Base-by-base conservation (phyloP, 2,888 invertebrate genomes). In the Phania funesta region DNA sequence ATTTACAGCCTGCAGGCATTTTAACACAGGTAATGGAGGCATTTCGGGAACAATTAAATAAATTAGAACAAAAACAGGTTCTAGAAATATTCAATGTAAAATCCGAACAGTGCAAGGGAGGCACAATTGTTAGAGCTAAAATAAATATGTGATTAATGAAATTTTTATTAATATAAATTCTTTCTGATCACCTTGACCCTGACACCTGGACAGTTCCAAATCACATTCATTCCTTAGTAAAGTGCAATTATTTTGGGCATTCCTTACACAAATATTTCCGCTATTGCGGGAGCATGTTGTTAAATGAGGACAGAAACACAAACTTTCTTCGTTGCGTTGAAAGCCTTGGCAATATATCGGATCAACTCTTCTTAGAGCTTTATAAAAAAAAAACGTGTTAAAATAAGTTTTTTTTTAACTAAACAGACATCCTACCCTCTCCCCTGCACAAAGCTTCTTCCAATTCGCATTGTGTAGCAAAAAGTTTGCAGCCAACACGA, bases 371-470 rank as follows among this genome's bases (percentile, higher is more conserved):
- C 65, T 20, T 18, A 75, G n/a, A 16, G 48, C 75, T 75, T 24
- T 11, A 56, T 3, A 26, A 20, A 46, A 5, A 5, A 7, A 50
- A 50, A 26, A 50, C 20, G 11, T 46, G 6, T 26, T 20, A 24
- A 1, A 50, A n/a, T 4, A 16, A n/a, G 2, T 6, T 24, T 24
- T 35, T n/a, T 0, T 20, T n/a, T 9, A 29, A n/a, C 20, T n/a
- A 64, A 32, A 29, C 16, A 20, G 0, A 46, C 0, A 4, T 11
- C 4, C 41, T 62, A 64, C 77, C 70, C 35, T 68, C 54, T 64
- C 77, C 77, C 18, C 68, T 60, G 16, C 77, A 77, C 18, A 20
- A 32, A 9, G 68, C 62, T 16, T 54, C 62, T 24, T 77, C 77
- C 1, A 29, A 9, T 20, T 77, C 46, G 26, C 77, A 77, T 62